phyloP scores from a whole-genome alignment of 2,888 invertebrate genomes.

The Escarpia spicata region DNA sequence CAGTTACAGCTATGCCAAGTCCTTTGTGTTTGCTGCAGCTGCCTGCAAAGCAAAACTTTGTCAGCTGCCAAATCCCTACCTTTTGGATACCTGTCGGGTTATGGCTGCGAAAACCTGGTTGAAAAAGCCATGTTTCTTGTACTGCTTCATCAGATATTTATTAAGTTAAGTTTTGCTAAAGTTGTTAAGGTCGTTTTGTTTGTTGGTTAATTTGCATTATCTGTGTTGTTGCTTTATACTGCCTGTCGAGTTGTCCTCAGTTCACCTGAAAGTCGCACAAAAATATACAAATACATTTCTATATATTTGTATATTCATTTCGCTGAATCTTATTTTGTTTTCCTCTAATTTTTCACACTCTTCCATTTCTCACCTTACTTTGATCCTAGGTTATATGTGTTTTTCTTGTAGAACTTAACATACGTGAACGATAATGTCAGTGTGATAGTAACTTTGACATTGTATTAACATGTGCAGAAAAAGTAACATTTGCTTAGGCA shows the following conservation, averaged over 20 bases:
- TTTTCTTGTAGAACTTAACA: constrained; percentile 16
- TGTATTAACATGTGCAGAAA: background rate
- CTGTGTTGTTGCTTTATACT: background rate
- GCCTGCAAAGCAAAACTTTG: constrained; percentile 2
- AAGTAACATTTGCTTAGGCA: background rate
- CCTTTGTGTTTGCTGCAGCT: background rate
- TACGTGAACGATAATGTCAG: background rate
- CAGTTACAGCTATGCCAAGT: background rate
- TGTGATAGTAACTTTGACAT: background rate
- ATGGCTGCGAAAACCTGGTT: background rate
- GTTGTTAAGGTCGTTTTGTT: background rate
- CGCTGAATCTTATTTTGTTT: constrained; percentile 8
- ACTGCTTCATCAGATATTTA: background rate
- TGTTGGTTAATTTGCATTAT: background rate
- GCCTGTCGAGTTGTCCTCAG: background rate
- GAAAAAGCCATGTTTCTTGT: background rate
- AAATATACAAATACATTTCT: constrained; percentile 16
- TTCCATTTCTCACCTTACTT: constrained; percentile 13
- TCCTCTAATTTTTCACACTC: constrained; percentile 8
- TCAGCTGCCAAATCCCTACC: background rate
- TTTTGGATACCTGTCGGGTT: background rate
- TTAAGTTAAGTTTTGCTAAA: background rate
- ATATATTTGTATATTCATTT: constrained; percentile 13
- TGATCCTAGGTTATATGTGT: background rate
- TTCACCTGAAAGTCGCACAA: constrained; percentile 16